These are phyloP conservation scores for Ursus arctos DNA, from an alignment of 2,113 vertebrate genomes.

Conservation along the genomic window DNA sequence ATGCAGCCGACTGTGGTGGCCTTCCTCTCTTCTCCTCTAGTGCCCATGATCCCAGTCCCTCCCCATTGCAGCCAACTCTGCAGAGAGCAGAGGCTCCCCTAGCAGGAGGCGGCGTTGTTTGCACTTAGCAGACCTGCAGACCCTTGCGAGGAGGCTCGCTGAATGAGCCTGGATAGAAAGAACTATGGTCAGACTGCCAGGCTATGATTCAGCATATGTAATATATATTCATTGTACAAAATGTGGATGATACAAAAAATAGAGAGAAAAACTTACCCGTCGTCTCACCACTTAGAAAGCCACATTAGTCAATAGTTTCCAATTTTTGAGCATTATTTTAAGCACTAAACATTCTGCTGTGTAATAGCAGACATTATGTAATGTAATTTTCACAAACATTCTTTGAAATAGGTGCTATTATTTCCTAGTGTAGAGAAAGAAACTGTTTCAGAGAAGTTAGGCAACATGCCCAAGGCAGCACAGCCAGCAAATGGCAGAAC, in stretches of 20 bases:
- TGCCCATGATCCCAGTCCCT: accelerated
- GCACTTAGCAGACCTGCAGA: background rate
- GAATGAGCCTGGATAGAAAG: background rate
- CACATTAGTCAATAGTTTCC: background rate
- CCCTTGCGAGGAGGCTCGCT: background rate
- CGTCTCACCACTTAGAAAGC: background rate
- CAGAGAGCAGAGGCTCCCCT: no score
- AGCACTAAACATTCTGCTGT: background rate
- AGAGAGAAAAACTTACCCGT: background rate
- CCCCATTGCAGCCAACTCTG: background rate
- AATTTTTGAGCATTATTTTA: background rate
- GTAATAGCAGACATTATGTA: background rate
- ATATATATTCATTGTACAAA: background rate
- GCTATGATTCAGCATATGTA: background rate
- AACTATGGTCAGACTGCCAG: background rate
- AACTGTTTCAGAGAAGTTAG: background rate
- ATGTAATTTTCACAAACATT: background rate
- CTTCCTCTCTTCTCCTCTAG: background rate
- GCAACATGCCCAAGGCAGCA: background rate
- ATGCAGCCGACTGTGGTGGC: background rate
- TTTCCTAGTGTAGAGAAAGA: background rate
- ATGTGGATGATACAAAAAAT: background rate
- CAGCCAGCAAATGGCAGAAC: background rate
- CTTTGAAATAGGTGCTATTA: background rate
- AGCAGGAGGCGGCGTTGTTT: background rate